These are phyloP conservation scores for Sebastes minor DNA, from an alignment of 2,797 vertebrate species.

Conservation along the genomic window DNA sequence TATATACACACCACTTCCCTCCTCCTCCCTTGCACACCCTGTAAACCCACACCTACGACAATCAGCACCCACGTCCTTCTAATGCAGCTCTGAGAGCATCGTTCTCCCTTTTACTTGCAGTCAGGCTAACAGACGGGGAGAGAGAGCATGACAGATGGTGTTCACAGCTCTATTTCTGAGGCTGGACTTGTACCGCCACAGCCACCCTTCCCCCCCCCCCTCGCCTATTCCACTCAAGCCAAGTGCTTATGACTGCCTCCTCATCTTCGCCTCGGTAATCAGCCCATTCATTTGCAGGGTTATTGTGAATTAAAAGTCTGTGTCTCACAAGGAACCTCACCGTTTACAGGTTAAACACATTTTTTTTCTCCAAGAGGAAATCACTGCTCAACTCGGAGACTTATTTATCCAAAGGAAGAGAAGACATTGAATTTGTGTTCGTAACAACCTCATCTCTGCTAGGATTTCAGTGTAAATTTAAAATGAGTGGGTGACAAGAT, in stretches of 20 bases:
- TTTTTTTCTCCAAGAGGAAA: neutral
- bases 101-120: conserved; percentile 80
- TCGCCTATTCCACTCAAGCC: conserved; percentile 78
- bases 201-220: conserved; percentile 49
- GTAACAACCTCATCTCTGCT: neutral
- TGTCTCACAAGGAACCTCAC: conserved; percentile 58
- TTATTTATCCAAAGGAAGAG: conserved; percentile 2
- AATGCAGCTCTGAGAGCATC: conserved; percentile 78
- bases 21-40: conserved; percentile 68
- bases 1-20: conserved; percentile 66
- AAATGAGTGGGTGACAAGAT: neutral
- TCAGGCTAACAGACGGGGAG: conserved; percentile 87
- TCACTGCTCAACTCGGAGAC: conserved; percentile 4
- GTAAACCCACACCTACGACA: conserved; percentile 84
- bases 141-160: conserved; percentile 88
- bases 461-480: neutral
- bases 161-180: conserved; percentile 91
- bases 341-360: conserved; percentile 63
- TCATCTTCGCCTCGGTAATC: conserved; percentile 78
- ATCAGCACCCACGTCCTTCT: conserved; percentile 83
- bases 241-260: conserved; percentile 80
- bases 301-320: conserved; percentile 80
- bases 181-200: conserved; percentile 86
- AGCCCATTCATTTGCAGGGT: conserved; percentile 82
- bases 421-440: neutral